phyloP scores from a whole-genome alignment of 1,140 invertebrate genomes.

The Phenacoccus solenopsis region DNA sequence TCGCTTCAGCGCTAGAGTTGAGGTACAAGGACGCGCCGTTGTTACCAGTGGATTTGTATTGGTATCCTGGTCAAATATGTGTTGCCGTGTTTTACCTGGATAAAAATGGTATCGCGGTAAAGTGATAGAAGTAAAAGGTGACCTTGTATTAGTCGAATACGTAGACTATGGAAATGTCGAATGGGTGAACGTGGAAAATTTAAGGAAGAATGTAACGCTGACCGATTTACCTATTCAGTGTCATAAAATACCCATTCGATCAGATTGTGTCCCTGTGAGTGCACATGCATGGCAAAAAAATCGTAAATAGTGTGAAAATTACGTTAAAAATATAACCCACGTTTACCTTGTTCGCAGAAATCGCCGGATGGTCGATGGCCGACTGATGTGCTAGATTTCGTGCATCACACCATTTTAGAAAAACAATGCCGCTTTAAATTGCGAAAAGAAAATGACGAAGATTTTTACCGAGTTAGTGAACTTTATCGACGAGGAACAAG shows the following conservation, averaged over 20 bases:
- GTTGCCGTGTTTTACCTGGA: slow-evolving; percentile 46
- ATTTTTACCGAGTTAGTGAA: not conserved
- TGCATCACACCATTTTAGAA: not conserved
- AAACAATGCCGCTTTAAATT: not conserved
- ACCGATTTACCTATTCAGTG: slow-evolving; percentile 41
- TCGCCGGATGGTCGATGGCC: not conserved
- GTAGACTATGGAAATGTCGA: slow-evolving; percentile 42
- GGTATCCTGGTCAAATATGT: slow-evolving; percentile 45
- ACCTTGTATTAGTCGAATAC: slow-evolving; percentile 32
- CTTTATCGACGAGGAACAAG: too few relatives aligned
- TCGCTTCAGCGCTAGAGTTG: not conserved
- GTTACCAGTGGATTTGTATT: slow-evolving; percentile 36
- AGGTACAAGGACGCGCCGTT: slow-evolving; percentile 34
- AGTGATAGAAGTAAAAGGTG: slow-evolving; percentile 29
- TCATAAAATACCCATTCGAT: slow-evolving; percentile 31
- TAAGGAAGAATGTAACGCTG: slow-evolving; percentile 45
- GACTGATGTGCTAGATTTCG: not conserved
- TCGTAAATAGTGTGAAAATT: too few relatives aligned
- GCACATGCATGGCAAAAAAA: not conserved
- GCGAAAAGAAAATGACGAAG: not conserved
- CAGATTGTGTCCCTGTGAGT: not conserved
- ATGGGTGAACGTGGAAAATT: slow-evolving; percentile 32
- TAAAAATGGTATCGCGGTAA: slow-evolving; percentile 40
- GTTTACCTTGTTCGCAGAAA: not conserved
- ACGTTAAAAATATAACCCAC: not conserved